Conservation (phyloP, 2,888 invertebrate species). For the Dugesia japonica region DNA sequence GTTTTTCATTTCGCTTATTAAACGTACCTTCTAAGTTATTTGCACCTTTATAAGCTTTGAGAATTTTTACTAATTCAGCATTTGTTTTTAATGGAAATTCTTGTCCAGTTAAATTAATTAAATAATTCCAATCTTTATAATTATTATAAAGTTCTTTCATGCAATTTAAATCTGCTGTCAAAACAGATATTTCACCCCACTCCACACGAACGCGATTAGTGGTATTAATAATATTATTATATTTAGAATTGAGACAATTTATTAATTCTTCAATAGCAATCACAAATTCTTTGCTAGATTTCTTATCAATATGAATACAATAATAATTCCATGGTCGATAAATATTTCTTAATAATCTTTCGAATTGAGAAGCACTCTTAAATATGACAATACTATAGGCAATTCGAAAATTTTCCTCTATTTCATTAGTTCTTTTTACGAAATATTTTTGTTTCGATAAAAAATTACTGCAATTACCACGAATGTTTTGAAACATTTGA, state of each 20-base stretch:
- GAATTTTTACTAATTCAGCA: constrained; percentile 13
- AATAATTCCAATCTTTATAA: constrained; percentile 35
- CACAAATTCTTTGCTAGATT: constrained; percentile 37
- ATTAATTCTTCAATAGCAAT: constrained; percentile 35
- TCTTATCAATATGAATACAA: constrained; percentile 44
- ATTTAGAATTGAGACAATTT: constrained; percentile 35
- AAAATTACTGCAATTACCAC: too few relatives aligned
- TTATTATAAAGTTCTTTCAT: not conserved
- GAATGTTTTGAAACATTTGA: too few relatives aligned
- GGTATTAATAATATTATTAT: constrained; percentile 40
- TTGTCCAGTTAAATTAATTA: constrained; percentile 36
- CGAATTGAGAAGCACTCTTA: constrained; percentile 35
- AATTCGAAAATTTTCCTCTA: not conserved
- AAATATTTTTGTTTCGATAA: too few relatives aligned
- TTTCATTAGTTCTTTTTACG: not conserved
- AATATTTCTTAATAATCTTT: constrained; percentile 40
- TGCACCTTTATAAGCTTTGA: constrained; percentile 1
- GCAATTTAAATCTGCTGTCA: constrained; percentile 35
- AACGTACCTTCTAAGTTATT: not conserved
- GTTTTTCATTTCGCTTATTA: too few relatives aligned
- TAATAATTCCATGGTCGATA: constrained; percentile 43
- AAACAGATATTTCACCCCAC: constrained; percentile 35
- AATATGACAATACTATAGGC: not conserved
- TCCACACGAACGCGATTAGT: constrained; percentile 37
- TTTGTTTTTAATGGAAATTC: constrained; percentile 35